Percentiles rank a stretch among this genome's conserved stretches.
phyloP scores from a whole-genome alignment of 2,113 vertebrate species.

The Sorex araneus region DNA sequence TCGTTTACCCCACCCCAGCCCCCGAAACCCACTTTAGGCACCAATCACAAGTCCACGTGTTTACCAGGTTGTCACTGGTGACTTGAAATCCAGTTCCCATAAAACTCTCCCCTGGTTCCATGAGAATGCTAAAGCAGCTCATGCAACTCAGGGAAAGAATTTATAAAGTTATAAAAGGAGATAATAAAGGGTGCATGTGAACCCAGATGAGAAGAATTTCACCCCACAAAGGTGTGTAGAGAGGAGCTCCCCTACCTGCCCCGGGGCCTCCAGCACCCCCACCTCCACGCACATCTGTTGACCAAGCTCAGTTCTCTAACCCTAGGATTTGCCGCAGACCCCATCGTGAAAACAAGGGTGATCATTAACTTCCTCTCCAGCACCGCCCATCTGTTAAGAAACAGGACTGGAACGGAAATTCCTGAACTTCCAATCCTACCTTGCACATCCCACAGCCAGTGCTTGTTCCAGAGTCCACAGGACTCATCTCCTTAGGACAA shows the following conservation, averaged over 20 bases:
- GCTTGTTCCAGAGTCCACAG: not conserved
- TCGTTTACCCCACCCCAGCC: not conserved
- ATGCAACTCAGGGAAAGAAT: not conserved
- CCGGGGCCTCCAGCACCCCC: too few species aligned
- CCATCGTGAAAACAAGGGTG: not conserved
- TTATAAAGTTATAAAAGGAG: too few species aligned
- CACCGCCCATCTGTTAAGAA: not conserved
- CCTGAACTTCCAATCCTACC: not conserved
- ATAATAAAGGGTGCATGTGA: too few species aligned
- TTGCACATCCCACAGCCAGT: not conserved
- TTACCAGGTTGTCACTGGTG: not conserved
- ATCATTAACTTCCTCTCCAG: not conserved
- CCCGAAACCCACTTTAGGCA: not conserved
- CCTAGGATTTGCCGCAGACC: not conserved
- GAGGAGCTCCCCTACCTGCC: not conserved
- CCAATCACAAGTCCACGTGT: not conserved
- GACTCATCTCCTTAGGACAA: not conserved
- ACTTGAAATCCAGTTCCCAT: not conserved
- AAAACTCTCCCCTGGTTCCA: not conserved
- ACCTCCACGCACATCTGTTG: too few species aligned
- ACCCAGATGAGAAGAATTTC: too few species aligned
- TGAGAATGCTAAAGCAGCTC: not conserved
- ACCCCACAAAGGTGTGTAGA: not conserved
- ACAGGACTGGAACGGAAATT: not conserved
- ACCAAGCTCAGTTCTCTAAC: not conserved